Evolutionary conservation across 2,113 vertebrate genomes (phyloP).

Genomic region (Eulacestoma nigropectus): DNA sequence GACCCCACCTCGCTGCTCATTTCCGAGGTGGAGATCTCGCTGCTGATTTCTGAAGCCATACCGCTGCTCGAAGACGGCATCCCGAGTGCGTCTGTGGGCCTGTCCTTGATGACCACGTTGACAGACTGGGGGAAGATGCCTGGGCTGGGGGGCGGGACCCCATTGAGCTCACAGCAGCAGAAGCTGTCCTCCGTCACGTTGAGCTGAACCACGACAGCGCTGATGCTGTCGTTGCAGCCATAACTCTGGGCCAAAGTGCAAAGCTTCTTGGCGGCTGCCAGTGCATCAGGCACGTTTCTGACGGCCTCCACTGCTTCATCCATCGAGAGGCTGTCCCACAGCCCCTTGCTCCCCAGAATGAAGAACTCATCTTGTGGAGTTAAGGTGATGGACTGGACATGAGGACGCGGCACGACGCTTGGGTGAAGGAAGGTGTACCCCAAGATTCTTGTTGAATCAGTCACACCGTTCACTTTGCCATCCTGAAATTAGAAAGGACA

Average conservation of each 20-base stretch:
- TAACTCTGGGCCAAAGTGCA: constrained; percentile 96
- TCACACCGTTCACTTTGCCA: constrained; percentile 97
- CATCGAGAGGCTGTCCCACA: constrained; percentile 88
- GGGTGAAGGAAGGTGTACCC: constrained; percentile 98
- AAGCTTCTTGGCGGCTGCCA: constrained; percentile 93
- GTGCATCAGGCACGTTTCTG: constrained; percentile 87
- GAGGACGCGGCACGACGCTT: constrained; percentile 88
- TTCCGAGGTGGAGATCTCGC: constrained; percentile 89
- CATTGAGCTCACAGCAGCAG: constrained; percentile 87
- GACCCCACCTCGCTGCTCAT: constrained; percentile 99
- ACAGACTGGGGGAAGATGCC: constrained; percentile 71
- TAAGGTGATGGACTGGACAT: constrained; percentile 89
- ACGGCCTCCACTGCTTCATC: constrained; percentile 88
- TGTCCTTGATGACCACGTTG: constrained; percentile 77
- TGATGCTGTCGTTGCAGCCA: constrained; percentile 91
- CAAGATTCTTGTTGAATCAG: constrained; percentile 93
- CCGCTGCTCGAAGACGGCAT: constrained; percentile 88
- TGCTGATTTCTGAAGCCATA: constrained; percentile 88
- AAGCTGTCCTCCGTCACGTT: constrained; percentile 94
- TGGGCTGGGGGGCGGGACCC: constrained; percentile 80
- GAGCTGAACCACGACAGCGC: constrained; percentile 93
- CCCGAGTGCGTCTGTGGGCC: constrained; percentile 72
- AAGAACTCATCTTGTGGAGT: constrained; percentile 95
- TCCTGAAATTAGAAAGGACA: constrained; percentile 75
- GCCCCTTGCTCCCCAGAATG: constrained; percentile 91